A percentile compares a stretch with the other conserved stretches of the same genome.
phyloP scores from a whole-genome alignment of 2,113 vertebrate genomes.

The Hiodon alosoides region DNA sequence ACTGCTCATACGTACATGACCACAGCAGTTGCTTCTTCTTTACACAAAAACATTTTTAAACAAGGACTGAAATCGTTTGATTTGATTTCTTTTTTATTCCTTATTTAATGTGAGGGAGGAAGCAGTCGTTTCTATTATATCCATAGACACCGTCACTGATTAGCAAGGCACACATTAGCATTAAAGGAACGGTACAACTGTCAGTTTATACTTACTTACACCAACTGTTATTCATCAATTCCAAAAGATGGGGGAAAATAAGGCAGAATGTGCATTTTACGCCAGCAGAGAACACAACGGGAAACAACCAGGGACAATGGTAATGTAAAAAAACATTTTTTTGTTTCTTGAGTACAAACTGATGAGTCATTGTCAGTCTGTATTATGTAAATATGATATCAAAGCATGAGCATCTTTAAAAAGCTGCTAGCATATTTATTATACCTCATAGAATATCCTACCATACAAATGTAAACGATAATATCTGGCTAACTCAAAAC shows the following conservation, averaged over 20 bases:
- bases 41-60: not conserved
- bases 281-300: not conserved
- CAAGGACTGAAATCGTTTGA: not conserved
- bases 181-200: not conserved
- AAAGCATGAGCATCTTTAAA: too few species aligned
- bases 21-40: not conserved
- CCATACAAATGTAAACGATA: too few species aligned
- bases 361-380: too few species aligned
- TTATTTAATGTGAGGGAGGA: not conserved
- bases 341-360: too few species aligned
- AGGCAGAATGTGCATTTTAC: not conserved
- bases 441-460: too few species aligned
- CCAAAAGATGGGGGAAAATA: not conserved
- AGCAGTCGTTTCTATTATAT: not conserved
- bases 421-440: too few species aligned
- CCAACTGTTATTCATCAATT: not conserved
- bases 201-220: not conserved
- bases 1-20: not conserved
- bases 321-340: too few species aligned
- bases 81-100: not conserved
- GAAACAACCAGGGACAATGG: not conserved
- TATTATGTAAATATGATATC: too few species aligned
- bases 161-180: not conserved
- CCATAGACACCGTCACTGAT: not conserved
- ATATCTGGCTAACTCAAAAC: too few species aligned